Evolutionary conservation across 1,140 invertebrate genomes (phyloP).

Genomic region (Heliconius hermathena): DNA sequence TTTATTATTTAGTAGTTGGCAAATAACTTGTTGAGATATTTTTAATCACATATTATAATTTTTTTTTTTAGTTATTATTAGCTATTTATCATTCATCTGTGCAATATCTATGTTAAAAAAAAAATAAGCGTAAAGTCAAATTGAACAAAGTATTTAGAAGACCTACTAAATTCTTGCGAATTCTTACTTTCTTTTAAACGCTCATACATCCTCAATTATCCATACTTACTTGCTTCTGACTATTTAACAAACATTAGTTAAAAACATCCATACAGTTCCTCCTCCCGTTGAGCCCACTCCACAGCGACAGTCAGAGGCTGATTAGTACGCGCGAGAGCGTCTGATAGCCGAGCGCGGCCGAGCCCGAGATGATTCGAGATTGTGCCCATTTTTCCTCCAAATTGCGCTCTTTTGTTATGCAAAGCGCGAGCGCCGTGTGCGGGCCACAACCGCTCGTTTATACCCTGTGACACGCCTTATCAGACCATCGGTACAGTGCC

Average conservation of each 20-base stretch:
- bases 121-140: too few species aligned
- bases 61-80: too few species aligned
- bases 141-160: too few species aligned
- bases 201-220: neutral
- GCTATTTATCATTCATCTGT: too few species aligned
- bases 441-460: slow-evolving; percentile 63
- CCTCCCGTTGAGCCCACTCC: slow-evolving; percentile 10
- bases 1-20: neutral
- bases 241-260: slow-evolving; percentile 17
- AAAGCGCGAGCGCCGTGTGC: slow-evolving; percentile 76
- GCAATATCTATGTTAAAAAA: too few species aligned
- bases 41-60: too few species aligned
- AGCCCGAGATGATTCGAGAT: slow-evolving; percentile 57
- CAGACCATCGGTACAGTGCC: slow-evolving; percentile 63
- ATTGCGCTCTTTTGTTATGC: slow-evolving; percentile 79
- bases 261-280: slow-evolving; percentile 22
- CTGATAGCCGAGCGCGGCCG: slow-evolving; percentile 52
- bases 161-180: too few species aligned
- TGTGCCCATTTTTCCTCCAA: slow-evolving; percentile 77
- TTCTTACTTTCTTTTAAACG: neutral
- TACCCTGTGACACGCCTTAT: slow-evolving; percentile 64
- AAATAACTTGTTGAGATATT: neutral
- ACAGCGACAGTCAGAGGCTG: slow-evolving; percentile 32
- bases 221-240: neutral
- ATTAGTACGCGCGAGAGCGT: slow-evolving; percentile 57